Evolutionary conservation across 2,797 vertebrate species (phyloP).

Genomic region (Muraenolepis orangiensis): DNA sequence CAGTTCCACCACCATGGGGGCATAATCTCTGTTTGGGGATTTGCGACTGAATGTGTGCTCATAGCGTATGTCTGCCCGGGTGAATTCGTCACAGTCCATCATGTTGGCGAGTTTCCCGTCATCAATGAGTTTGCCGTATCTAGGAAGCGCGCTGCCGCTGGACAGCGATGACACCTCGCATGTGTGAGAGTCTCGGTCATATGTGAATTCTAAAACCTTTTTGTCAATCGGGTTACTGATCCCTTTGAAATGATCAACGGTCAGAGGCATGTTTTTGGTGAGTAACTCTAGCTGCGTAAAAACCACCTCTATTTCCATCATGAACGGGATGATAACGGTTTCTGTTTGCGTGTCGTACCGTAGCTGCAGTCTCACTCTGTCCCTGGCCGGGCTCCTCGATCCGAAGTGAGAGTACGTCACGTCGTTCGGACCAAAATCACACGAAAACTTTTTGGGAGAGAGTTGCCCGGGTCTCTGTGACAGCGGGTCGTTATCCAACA

Average conservation of each 20-base stretch:
- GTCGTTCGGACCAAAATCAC: constrained; percentile 87
- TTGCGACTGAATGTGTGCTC: constrained; percentile 78
- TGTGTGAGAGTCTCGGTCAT: constrained; percentile 75
- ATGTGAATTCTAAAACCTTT: constrained; percentile 84
- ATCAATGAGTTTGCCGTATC: constrained; percentile 83
- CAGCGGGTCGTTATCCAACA: constrained; percentile 88
- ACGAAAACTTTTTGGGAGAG: constrained; percentile 86
- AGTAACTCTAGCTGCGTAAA: constrained; percentile 92
- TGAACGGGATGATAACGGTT: constrained; percentile 86
- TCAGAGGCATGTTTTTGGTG: constrained; percentile 88
- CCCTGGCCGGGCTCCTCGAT: constrained; percentile 83
- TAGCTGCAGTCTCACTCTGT: constrained; percentile 88
- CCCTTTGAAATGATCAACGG: constrained; percentile 79
- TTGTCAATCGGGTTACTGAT: constrained; percentile 82
- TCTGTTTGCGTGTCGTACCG: constrained; percentile 88
- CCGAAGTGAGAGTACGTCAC: constrained; percentile 90
- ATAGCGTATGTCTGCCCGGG: constrained; percentile 81
- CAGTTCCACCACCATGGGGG: constrained; percentile 91
- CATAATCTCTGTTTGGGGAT: constrained; percentile 88
- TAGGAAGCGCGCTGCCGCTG: constrained; percentile 73
- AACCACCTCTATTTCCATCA: constrained; percentile 89
- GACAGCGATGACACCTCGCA: constrained; percentile 81
- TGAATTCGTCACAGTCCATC: constrained; percentile 88
- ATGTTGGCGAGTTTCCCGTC: constrained; percentile 65
- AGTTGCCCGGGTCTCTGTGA: constrained; percentile 87